Base-by-base conservation (phyloP, 2,113 vertebrate species). In the Pleuronectes platessa region DNA sequence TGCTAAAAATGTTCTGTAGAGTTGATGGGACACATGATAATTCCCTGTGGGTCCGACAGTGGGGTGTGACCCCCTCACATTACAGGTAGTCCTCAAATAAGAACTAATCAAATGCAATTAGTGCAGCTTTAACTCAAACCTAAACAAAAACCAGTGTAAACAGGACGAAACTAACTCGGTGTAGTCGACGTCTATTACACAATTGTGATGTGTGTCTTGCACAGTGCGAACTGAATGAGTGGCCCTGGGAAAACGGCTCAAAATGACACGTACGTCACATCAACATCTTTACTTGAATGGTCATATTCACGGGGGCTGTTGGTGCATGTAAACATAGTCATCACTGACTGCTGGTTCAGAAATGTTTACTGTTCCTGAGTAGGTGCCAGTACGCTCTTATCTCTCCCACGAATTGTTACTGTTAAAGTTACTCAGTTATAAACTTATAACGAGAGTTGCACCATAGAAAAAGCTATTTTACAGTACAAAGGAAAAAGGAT, bases 391-490 rank as follows among this genome's bases (percentile, higher is more conserved):
- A 61, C 59, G 37, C 78, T 23, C 53, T 74, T 78, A 31, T 60
- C 87, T 85, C 86, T 81, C 84, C 76, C 76, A 58, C 24, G 66
- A 87, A 68, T 87, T 86, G 88, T 90, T 90, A 61, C 84, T 79
- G 64, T 71, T 84, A 69, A 81, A 74, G 80, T 92, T 87, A 82
- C 87, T 92, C 87, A 81, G 85, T 88, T 90, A 86, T 76, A 85
- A 87, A 76, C 69, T 79, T 85, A 76, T 84, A 85, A 85, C 74
- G 76, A 78, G 71, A 85, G 71, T 76, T 81, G 82, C 86, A 88
- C 76, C 82, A 86, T 80, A 88, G 78, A 89, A 91, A 31, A 92
- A 88, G 86, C 83, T 93, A 93, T 94, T 94, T 94, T 94, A 92
- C 91, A 84, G 88, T 92, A 88, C 76, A 90, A 88, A 92, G 88